These are phyloP conservation scores for Arctocebus calabarensis DNA, from an alignment of 2,797 vertebrate species.

Conservation along the genomic window DNA sequence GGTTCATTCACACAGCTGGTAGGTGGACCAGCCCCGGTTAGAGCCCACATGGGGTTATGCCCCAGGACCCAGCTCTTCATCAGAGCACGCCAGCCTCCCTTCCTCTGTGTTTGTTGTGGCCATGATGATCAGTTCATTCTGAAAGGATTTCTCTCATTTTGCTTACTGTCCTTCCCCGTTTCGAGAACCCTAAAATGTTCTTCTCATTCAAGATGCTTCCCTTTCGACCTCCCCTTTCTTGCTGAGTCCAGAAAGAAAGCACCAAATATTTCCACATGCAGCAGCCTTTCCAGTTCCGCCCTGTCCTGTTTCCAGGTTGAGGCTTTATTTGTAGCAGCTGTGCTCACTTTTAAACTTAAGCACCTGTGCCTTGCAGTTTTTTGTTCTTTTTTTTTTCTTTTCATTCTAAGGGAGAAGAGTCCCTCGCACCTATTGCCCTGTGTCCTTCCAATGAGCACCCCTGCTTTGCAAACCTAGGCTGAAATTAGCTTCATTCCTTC, in stretches of 20 bases:
- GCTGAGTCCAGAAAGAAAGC: background rate
- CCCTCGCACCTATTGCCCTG: background rate
- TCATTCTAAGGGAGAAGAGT: background rate
- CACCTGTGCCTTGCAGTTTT: background rate
- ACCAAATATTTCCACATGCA: background rate
- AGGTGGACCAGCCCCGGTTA: background rate
- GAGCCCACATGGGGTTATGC: background rate
- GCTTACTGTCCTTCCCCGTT: background rate
- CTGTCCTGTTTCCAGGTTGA: background rate
- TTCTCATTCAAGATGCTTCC: background rate
- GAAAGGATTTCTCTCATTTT: background rate
- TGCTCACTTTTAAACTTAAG: background rate
- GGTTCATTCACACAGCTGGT: background rate
- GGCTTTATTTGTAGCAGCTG: background rate
- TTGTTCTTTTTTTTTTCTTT: conserved; percentile 44
- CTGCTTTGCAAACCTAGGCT: no score
- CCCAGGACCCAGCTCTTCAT: no score
- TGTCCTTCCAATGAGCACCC: background rate
- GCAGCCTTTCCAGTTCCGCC: background rate
- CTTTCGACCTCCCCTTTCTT: background rate
- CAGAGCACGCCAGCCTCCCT: fast-evolving
- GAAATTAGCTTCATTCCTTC: background rate
- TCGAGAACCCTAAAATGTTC: background rate
- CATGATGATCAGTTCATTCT: no score
- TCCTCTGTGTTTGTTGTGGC: background rate